Evolutionary conservation across 2,113 vertebrate species (phyloP).

Genomic region (Sceloporus tristichus): DNA sequence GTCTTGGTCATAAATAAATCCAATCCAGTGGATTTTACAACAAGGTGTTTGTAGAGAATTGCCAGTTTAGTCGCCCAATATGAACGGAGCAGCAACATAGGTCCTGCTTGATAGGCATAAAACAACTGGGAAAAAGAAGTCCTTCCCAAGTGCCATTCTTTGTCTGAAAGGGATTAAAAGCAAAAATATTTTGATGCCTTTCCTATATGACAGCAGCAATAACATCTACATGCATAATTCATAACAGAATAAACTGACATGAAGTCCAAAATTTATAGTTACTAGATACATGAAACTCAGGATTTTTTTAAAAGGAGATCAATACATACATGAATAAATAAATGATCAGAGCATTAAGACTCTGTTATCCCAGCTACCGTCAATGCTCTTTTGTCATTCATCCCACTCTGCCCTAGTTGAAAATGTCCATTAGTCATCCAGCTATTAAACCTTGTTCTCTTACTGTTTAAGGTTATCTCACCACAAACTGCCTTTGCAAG

Average conservation of each 20-base stretch:
- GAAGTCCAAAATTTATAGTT: constrained; percentile 55
- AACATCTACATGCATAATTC: constrained; percentile 38
- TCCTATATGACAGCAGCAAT: constrained; percentile 40
- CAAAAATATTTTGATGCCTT: constrained; percentile 45
- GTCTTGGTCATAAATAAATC: too few relatives aligned
- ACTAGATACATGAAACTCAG: constrained; percentile 37
- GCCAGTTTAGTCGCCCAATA: constrained; percentile 22
- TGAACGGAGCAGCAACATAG: constrained; percentile 29
- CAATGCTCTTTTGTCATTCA: constrained; percentile 49
- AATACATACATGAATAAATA: constrained; percentile 48
- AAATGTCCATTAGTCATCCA: constrained; percentile 35
- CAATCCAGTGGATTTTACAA: background rate
- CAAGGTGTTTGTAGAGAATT: background rate
- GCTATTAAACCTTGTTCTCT: constrained; percentile 22
- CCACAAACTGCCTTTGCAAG: constrained; percentile 38
- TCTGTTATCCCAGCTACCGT: constrained; percentile 46
- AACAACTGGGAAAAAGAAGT: background rate
- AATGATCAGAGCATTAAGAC: constrained; percentile 21
- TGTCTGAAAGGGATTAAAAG: constrained; percentile 54
- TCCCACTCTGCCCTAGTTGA: constrained; percentile 44
- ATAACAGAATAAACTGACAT: constrained; percentile 38
- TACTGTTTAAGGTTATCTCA: constrained; percentile 23
- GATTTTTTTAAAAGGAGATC: background rate
- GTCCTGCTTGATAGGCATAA: constrained; percentile 8
- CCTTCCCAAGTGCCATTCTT: constrained; percentile 45